Evolutionary conservation across 2,113 vertebrate species (phyloP).

Genomic region (Etheostoma spectabile): DNA sequence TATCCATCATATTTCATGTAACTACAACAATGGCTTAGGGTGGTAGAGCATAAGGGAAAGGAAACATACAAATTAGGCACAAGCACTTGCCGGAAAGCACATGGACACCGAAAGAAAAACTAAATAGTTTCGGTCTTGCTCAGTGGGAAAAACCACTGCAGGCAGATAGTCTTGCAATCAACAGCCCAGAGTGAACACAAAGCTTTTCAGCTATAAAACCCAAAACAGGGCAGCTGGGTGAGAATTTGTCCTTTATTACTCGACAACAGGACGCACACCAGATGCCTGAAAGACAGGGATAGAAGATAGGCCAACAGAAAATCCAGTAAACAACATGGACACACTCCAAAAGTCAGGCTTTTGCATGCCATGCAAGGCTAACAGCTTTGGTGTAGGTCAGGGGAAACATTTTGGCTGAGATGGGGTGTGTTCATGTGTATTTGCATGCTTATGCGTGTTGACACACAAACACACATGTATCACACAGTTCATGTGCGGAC

Average conservation of each 20-base stretch:
- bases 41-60: not conserved
- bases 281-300: constrained; percentile 56
- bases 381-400: constrained; percentile 23
- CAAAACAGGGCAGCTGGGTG: constrained; percentile 55
- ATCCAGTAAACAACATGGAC: constrained; percentile 60
- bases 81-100: not conserved
- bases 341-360: constrained; percentile 64
- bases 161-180: not conserved
- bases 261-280: constrained; percentile 54
- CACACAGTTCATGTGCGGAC: not conserved
- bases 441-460: constrained; percentile 7
- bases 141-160: too few species aligned
- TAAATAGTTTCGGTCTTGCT: not conserved
- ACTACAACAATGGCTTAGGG: not conserved
- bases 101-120: not conserved
- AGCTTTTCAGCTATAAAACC: constrained; percentile 31
- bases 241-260: constrained; percentile 53
- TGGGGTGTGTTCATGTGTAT: not conserved
- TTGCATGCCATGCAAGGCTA: constrained; percentile 18
- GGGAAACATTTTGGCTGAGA: constrained; percentile 30
- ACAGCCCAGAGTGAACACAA: constrained; percentile 20
- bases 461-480: constrained; percentile 46
- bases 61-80: not conserved
- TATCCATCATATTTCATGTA: not conserved
- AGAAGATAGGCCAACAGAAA: constrained; percentile 52